Percentiles rank a stretch among this genome's conserved stretches.
Evolutionary conservation across 1,140 invertebrate species (phyloP).

Genomic region (Musca domestica): DNA sequence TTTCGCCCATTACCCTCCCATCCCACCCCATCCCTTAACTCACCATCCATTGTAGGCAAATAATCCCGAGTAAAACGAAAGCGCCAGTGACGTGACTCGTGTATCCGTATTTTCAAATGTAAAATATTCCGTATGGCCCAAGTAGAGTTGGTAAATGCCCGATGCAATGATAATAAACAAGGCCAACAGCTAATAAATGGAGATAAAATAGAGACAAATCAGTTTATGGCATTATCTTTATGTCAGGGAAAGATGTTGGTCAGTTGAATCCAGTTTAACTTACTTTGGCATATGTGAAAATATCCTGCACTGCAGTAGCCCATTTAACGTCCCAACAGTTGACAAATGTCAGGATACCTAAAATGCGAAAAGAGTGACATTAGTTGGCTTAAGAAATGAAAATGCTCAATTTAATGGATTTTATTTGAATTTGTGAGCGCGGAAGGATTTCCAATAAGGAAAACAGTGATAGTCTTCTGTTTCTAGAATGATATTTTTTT

Average conservation of each 20-base stretch:
- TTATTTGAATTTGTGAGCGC: too few species aligned
- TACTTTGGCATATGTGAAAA: slow-evolving; percentile 94
- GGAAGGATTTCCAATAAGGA: too few species aligned
- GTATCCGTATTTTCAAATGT: slow-evolving; percentile 88
- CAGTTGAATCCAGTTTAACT: too few species aligned
- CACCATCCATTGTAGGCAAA: slow-evolving; percentile 99
- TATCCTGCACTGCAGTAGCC: slow-evolving; percentile 93
- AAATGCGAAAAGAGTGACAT: too few species aligned
- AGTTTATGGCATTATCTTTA: slow-evolving; percentile 21
- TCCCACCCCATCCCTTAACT: slow-evolving; percentile 33
- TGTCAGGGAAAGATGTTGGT: not conserved
- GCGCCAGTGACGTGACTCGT: slow-evolving; percentile 84
- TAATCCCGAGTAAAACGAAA: slow-evolving; percentile 97
- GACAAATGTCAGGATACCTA: slow-evolving; percentile 91
- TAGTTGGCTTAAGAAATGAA: too few species aligned
- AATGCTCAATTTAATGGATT: too few species aligned
- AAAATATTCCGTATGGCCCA: slow-evolving; percentile 77
- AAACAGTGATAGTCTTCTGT: too few species aligned
- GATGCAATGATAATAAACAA: slow-evolving; percentile 90
- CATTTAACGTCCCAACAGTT: slow-evolving; percentile 97
- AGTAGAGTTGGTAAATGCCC: slow-evolving; percentile 76
- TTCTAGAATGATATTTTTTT: too few species aligned
- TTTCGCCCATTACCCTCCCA: too few species aligned
- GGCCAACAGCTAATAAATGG: slow-evolving; percentile 64
- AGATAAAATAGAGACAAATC: not conserved